A percentile compares a stretch with the other conserved stretches of the same genome.
phyloP scores from a whole-genome alignment of 2,888 invertebrate species.

The Bhutanitis thaidina region DNA sequence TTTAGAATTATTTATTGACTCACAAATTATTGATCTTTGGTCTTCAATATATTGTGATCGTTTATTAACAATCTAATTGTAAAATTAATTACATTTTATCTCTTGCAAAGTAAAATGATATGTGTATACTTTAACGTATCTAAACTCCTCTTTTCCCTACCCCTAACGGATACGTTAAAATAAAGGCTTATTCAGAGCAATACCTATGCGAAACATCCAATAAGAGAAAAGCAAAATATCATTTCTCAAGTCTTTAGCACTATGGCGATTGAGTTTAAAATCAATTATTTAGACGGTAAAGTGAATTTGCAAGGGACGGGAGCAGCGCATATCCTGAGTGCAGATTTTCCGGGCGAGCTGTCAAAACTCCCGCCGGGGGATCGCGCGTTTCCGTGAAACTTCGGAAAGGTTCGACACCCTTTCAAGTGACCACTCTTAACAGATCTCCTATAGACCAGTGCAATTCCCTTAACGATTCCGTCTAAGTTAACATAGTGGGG shows the following conservation, averaged over 20 bases:
- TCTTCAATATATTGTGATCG: too few species aligned
- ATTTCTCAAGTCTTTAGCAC: constrained; percentile 26
- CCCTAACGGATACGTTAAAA: too few species aligned
- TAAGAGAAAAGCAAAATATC: too few species aligned
- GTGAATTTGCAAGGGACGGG: constrained; percentile 26
- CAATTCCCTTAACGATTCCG: constrained; percentile 20
- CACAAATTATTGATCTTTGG: too few species aligned
- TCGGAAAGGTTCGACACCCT: constrained; percentile 55
- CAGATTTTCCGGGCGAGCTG: constrained; percentile 66
- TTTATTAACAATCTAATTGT: too few species aligned
- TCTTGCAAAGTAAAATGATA: too few species aligned
- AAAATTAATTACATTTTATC: too few species aligned
- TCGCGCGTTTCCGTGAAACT: constrained; percentile 56
- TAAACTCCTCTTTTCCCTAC: too few species aligned
- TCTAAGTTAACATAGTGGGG: constrained; percentile 20
- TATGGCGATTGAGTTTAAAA: constrained; percentile 29
- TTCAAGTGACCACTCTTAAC: constrained; percentile 34
- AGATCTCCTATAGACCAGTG: constrained; percentile 41
- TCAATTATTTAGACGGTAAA: constrained; percentile 25
- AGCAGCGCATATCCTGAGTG: constrained; percentile 49
- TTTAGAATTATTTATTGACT: too few species aligned
- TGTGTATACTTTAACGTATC: too few species aligned
- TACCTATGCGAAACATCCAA: too few species aligned
- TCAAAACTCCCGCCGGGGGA: constrained; percentile 57
- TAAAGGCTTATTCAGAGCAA: too few species aligned